Percentiles rank a stretch among this genome's conserved stretches.
Conservation (phyloP, 2,113 vertebrate genomes). For the Saccopteryx leptura region DNA sequence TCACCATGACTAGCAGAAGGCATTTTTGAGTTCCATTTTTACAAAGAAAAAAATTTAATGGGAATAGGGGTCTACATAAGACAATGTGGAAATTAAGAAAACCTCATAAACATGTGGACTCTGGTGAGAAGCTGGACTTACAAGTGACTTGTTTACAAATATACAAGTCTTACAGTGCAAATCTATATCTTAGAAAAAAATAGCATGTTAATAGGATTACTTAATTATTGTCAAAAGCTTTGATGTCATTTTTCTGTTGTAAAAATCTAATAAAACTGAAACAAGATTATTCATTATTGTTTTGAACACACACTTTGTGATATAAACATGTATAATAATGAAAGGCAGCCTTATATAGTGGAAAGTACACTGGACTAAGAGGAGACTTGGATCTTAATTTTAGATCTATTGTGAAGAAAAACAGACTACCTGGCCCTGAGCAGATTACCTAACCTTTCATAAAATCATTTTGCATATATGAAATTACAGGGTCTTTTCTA, state of each 20-base stretch:
- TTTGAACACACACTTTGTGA: conserved; percentile 18
- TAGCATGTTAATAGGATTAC: not conserved
- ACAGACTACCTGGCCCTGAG: not conserved
- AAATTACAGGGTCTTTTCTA: not conserved
- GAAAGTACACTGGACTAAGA: not conserved
- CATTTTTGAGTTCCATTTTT: conserved; percentile 33
- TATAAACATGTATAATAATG: not conserved
- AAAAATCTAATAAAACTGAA: conserved; percentile 32
- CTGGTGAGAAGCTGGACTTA: not conserved
- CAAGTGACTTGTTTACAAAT: not conserved
- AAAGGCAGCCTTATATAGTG: not conserved
- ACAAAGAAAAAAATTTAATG: conserved; percentile 32
- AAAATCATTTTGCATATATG: not conserved
- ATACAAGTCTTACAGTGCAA: not conserved
- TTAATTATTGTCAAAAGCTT: not conserved
- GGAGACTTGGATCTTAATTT: not conserved
- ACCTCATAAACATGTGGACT: not conserved
- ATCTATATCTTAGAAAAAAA: conserved; percentile 46
- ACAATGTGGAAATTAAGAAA: not conserved
- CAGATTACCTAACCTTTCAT: not conserved
- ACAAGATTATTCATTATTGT: conserved; percentile 16
- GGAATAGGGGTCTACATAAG: not conserved
- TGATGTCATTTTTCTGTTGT: not conserved
- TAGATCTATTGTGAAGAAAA: not conserved
- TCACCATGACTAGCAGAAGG: not conserved